phyloP scores from a whole-genome alignment of 2,888 invertebrate genomes.

The Cybosia mesomella region DNA sequence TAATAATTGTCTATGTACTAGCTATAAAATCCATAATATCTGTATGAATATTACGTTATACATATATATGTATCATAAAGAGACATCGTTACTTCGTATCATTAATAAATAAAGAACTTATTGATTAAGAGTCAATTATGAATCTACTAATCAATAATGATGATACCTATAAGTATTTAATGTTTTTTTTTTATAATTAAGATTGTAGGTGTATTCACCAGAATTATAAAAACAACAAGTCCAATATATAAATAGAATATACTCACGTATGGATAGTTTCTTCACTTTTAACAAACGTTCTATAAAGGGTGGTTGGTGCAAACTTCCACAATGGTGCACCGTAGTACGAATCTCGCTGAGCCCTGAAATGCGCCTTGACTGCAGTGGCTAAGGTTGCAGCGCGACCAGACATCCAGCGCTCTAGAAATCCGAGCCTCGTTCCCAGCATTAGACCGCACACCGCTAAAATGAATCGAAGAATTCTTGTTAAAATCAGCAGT shows the following conservation, averaged over 20 bases:
- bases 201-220: not conserved
- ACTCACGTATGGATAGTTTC: constrained; percentile 93
- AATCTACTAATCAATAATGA: constrained; percentile 9
- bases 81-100: not conserved
- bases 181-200: not conserved
- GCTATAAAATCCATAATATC: too few relatives aligned
- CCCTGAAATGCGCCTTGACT: constrained; percentile 92
- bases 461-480: constrained; percentile 75
- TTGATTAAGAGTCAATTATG: constrained; percentile 22
- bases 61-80: too few relatives aligned
- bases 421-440: constrained; percentile 91
- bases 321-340: constrained; percentile 94
- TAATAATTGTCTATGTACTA: too few relatives aligned
- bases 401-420: constrained; percentile 86
- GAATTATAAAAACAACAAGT: not conserved
- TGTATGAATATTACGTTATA: not conserved
- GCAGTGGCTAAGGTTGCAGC: constrained; percentile 90
- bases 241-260: constrained; percentile 27
- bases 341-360: constrained; percentile 93
- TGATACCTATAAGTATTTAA: not conserved
- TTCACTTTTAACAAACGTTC: constrained; percentile 90
- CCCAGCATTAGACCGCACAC: constrained; percentile 93
- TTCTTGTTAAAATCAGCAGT: constrained; percentile 2
- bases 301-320: constrained; percentile 91
- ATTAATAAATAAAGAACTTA: constrained; percentile 18